Conservation (phyloP, 2,888 invertebrate genomes). For the Cheilosia urbana region DNA sequence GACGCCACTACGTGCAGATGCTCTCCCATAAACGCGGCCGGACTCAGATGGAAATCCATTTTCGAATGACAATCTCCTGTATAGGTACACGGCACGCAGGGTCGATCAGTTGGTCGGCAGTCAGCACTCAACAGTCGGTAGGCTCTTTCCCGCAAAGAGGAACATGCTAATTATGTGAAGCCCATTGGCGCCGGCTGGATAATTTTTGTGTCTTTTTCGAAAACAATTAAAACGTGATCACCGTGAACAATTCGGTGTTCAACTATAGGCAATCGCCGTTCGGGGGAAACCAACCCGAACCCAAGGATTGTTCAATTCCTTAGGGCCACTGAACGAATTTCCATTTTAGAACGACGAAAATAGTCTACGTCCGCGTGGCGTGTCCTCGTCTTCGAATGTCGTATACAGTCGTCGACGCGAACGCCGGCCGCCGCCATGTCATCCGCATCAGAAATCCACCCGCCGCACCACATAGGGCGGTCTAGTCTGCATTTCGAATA, state of each 20-base stretch:
- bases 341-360: slow-evolving; percentile 67
- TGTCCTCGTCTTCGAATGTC: slow-evolving; percentile 39
- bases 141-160: slow-evolving; percentile 47
- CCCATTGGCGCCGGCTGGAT: slow-evolving; percentile 71
- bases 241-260: slow-evolving; percentile 68
- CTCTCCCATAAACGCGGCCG: slow-evolving; percentile 40
- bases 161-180: slow-evolving; percentile 74
- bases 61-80: slow-evolving; percentile 46
- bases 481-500: slow-evolving; percentile 72
- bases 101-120: slow-evolving; percentile 43
- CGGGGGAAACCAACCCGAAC: slow-evolving; percentile 54
- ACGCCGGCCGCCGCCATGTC: slow-evolving; percentile 48
- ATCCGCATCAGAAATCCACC: slow-evolving; percentile 65
- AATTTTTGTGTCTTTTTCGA: slow-evolving; percentile 67
- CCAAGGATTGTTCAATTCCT: slow-evolving; percentile 61
- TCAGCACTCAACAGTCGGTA: too few species aligned
- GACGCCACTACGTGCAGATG: slow-evolving; percentile 52
- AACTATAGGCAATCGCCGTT: slow-evolving; percentile 40
- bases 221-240: slow-evolving; percentile 76
- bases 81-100: slow-evolving; percentile 61
- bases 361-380: slow-evolving; percentile 67
- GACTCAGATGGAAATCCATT: slow-evolving; percentile 62
- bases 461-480: slow-evolving; percentile 70
- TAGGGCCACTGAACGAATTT: slow-evolving; percentile 64
- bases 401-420: slow-evolving; percentile 17